These are phyloP conservation scores for Micrastur ruficollis DNA, from an alignment of 2,797 vertebrate genomes.

Conservation along the genomic window DNA sequence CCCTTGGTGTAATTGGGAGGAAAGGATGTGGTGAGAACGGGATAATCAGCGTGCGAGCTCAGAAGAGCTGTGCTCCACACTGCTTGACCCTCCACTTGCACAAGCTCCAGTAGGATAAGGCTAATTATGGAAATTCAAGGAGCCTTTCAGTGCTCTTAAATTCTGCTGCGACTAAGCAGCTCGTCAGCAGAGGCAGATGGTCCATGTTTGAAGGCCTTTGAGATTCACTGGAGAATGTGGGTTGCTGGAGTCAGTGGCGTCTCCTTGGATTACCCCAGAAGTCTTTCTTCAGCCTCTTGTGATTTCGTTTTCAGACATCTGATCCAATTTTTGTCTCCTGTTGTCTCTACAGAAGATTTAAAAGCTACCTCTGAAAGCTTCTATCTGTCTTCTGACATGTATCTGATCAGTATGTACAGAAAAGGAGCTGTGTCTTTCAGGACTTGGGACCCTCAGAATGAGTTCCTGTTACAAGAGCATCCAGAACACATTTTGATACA, in stretches of 20 bases:
- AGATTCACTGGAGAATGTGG: background rate
- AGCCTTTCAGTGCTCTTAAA: background rate
- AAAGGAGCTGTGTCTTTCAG: background rate
- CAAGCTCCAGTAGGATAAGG: background rate
- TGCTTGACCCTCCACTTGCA: background rate
- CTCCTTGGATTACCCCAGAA: background rate
- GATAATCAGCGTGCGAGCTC: background rate
- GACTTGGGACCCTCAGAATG: background rate
- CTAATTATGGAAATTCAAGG: background rate
- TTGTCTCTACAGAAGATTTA: background rate
- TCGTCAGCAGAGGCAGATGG: fast-evolving
- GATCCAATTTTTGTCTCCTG: background rate
- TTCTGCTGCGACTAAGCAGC: background rate
- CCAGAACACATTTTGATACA: background rate
- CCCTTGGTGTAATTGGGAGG: background rate
- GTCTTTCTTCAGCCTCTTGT: background rate
- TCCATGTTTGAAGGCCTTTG: background rate
- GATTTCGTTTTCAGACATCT: background rate
- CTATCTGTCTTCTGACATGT: background rate
- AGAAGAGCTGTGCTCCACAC: background rate
- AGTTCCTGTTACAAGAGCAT: background rate
- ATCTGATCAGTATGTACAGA: background rate
- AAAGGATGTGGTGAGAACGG: background rate
- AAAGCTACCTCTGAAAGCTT: background rate
- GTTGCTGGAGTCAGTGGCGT: background rate